Base-by-base conservation (phyloP, 2,797 vertebrate genomes). In the Peromyscus eremicus region DNA sequence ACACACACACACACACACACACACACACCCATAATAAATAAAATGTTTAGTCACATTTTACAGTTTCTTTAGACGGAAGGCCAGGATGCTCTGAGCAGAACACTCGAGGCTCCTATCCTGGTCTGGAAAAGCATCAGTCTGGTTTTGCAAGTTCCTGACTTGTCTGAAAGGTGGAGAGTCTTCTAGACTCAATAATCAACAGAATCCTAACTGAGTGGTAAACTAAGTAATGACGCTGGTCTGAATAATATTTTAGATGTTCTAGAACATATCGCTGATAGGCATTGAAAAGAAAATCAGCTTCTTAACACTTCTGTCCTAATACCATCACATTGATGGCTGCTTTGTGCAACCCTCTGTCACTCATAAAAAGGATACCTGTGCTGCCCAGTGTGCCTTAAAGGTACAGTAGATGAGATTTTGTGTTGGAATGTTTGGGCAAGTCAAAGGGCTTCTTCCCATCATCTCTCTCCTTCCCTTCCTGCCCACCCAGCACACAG, bases 121-220 rank as follows among this genome's bases (percentile, higher is more conserved):
- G 14, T 57, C 55, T 90, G 43, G 55, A n/a, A 92, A 79, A 43
- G 55, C 3, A 79, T 37, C 57, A 32, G 32, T 62, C n/a, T 92
- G 79, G 52, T 86, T 92, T 89, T 57, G 5, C 23, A 83, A 70
- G 2, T 16, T 89, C 64, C 46, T 34, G 46, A 64, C 34, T 94
- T 89, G 76, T 37, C 57, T 46, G 1, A 88, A 95, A 73, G n/a
- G n/a, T 79, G 52, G 29, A 91, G 60, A 85, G 34, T 73, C 92
- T 77, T 87, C 77, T 88, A 96, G n/a, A 82, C 32, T 77, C n/a
- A 86, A n/a, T 52, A 70, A 89, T 73, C 37, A 49, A 46, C 37
- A 52, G 92, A 85, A 66, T 40, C 88, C 86, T 40, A 79, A 82
- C 62, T 25, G 90, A 79, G 37, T 85, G 84, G 23, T 73, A 92